Base-by-base conservation (phyloP, 2,797 vertebrate species). In the Sebastes steindachneri region DNA sequence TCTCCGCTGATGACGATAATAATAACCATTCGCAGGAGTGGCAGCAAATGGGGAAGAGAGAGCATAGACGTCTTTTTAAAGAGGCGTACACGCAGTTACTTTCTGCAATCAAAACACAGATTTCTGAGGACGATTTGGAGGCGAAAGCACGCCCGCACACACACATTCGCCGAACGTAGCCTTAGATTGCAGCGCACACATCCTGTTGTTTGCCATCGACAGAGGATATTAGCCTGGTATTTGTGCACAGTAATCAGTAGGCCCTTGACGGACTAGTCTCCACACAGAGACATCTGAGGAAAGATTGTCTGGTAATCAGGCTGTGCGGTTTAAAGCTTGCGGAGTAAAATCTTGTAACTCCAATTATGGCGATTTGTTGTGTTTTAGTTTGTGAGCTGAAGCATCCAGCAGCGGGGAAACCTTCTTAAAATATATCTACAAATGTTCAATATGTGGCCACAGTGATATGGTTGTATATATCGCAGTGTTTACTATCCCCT, bases 61-160 rank as follows among this genome's bases (percentile, higher is more conserved):
- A 81, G 84, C 79, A 82, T 41, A 60, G 89, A 79, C 73, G 71
- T 86, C 70, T 84, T 86, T 83, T 87, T 91, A 90, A 93, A 90
- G 92, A 93, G 92, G 93, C 89, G 89, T 89, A 59, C 92, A 64
- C 79, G 86, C 91, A 88, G 94, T 94, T 92, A 92, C 92, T 91
- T 80, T 93, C 88, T 80, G 94, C 95, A 96, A 96, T 96, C 95
- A 96, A 95, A 95, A 95, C 93, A 95, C 75, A 82, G 89, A 91
- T 93, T 89, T 94, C 77, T 75, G 73, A 68, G 78, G 88, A 88
- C 73, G 76, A 90, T 59, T 23, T 7, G 62, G 71, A 85, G 75
- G 81, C 73, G 71, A 63, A 77, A 79, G 60, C 74, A 14, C 21
- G 0, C 31, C 1, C 60, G 10, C 64, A 2, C 72, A n/a, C 64